These are phyloP conservation scores for Lamellibrachia luymesi DNA, from an alignment of 1,140 invertebrate species.

Conservation along the genomic window DNA sequence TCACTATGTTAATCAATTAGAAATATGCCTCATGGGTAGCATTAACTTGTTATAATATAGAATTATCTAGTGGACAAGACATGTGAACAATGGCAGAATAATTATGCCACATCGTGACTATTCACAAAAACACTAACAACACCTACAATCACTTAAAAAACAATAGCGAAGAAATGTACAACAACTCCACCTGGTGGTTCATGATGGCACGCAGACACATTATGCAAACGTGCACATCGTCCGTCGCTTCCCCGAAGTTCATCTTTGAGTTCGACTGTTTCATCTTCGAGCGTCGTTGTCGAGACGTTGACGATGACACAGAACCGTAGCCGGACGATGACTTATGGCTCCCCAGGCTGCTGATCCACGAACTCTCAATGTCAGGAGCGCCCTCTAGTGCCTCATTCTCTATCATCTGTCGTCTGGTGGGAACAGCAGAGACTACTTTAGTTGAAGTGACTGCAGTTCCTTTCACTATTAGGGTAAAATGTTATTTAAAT, in stretches of 20 bases:
- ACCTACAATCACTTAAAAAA: not conserved
- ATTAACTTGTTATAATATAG: too few species aligned
- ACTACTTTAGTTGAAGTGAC: not conserved
- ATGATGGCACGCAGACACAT: conserved; percentile 98
- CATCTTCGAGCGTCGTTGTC: not conserved
- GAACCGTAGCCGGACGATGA: not conserved
- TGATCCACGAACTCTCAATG: not conserved
- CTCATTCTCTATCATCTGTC: not conserved
- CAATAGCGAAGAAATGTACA: not conserved
- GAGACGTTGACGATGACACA: not conserved
- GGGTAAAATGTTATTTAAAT: too few species aligned
- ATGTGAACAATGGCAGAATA: too few species aligned
- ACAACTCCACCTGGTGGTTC: conserved; percentile 88
- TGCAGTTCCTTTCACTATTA: too few species aligned
- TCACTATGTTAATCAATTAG: too few species aligned
- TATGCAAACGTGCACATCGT: conserved; percentile 99
- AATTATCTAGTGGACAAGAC: too few species aligned
- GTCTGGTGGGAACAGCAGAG: not conserved
- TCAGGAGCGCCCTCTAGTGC: not conserved
- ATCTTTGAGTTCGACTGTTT: conserved; percentile 56
- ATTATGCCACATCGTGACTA: too few species aligned
- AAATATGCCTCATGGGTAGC: too few species aligned
- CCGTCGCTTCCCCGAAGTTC: conserved; percentile 96
- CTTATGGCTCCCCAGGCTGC: not conserved
- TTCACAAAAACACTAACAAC: too few species aligned